phyloP scores from a whole-genome alignment of 64 coral and sea anemone species.

The Stichodactyla helianthus region DNA sequence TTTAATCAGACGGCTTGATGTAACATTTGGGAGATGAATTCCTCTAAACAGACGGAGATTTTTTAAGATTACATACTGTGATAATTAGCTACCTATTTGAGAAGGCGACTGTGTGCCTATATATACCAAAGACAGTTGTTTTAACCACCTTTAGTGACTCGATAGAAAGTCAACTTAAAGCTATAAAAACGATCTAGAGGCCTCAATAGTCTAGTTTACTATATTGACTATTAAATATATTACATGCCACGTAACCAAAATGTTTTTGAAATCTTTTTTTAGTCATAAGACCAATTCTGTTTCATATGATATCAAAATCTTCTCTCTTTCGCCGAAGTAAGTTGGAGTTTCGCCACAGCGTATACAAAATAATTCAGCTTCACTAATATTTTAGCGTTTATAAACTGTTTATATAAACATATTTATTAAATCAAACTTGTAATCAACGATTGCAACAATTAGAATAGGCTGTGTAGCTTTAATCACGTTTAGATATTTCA shows the following conservation, averaged over 20 bases:
- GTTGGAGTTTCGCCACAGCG: neutral
- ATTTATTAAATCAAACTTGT: neutral
- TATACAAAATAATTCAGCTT: neutral
- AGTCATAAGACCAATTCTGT: no score
- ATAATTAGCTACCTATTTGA: neutral
- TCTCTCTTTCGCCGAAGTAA: no score
- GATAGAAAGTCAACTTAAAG: no score
- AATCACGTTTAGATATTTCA: neutral
- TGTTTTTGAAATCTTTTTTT: no score
- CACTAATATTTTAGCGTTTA: neutral
- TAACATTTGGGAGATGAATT: neutral
- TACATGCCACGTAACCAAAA: no score
- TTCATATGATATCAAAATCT: no score
- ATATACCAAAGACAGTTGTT: no score
- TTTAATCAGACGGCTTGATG: neutral
- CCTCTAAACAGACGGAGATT: neutral
- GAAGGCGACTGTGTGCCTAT: no score
- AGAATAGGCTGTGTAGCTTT: neutral
- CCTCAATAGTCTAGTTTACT: no score
- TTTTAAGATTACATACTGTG: neutral
- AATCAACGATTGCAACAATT: neutral
- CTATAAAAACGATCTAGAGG: no score
- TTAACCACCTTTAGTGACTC: no score
- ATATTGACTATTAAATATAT: no score
- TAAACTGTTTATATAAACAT: conserved; percentile 3